Evolutionary conservation across 2,888 invertebrate genomes (phyloP), one percentile per base, ranked within the genome.

Genomic region (Leptinotarsa juncta): DNA sequence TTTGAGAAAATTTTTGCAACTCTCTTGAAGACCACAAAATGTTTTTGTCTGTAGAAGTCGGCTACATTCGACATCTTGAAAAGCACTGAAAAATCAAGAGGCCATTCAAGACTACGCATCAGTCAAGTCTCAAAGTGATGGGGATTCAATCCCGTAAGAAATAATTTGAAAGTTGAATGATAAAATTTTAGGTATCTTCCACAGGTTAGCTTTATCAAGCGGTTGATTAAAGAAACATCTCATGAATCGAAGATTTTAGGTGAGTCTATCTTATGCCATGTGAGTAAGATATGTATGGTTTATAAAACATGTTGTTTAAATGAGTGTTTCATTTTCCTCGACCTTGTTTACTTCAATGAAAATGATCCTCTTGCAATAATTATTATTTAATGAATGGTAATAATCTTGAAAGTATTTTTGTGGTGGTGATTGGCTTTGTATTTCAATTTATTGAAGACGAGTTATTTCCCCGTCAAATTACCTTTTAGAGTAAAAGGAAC

Each of bases 1-100:
- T 82, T 85, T 85, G 85, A 83, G 83, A 83, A 84, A 78, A 78
- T 79, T 81, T 82, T 81, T 80, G 77, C 84, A 84, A 85, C 84
- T 84, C 84, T 85, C 84, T 85, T 85, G 86, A 86, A 86, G 85
- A 85, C 84, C 80, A 83, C 84, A 62, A 84, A 83, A 80, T 80
- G 72, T 82, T 79, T 42, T 77, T 78, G 75, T 74, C 73, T 77
- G 71, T 81, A 80, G 85, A 85, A 85, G 84, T 83, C 84, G 79
- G 79, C 82, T 79, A 67, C 75, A 76, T 14, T 75, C 20, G 53
- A n/a, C 69, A 76, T 75, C 76, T 68, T 67, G 73, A 73, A 73
- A 70, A 65, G 70, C 71, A 62, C 73, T 70, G 77, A 76, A 76
- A 78, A 74, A 70, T 51, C 49, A 74, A 74, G 71, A 74, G 49